phyloP scores from a whole-genome alignment of 2,888 invertebrate genomes.

The Disparrhopalites patrizii region DNA sequence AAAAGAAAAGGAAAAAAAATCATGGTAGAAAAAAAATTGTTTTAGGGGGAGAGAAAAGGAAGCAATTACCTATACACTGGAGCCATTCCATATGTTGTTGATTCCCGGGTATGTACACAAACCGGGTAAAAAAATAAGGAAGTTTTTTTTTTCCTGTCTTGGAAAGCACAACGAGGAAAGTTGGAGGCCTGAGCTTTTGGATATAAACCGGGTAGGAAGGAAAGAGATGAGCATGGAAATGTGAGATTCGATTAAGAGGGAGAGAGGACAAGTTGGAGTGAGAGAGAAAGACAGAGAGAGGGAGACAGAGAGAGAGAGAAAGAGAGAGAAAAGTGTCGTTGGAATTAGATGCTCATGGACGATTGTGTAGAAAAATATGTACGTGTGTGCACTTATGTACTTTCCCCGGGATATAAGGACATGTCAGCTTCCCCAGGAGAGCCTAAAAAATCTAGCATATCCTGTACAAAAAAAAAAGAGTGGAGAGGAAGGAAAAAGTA shows the following conservation, averaged over 20 bases:
- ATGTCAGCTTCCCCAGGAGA: neutral
- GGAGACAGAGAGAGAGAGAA: too few relatives aligned
- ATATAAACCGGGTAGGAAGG: neutral
- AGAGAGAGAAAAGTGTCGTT: neutral
- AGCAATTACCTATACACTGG: conserved; percentile 6
- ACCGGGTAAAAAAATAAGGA: too few relatives aligned
- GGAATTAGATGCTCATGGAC: conserved; percentile 4
- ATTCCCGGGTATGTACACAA: too few relatives aligned
- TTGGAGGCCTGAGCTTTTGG: too few relatives aligned
- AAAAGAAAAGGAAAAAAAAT: too few relatives aligned
- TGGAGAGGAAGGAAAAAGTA: neutral
- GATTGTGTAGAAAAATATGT: neutral
- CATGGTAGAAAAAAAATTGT: too few relatives aligned
- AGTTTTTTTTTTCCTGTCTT: neutral
- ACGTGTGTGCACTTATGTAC: neutral
- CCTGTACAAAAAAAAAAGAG: neutral
- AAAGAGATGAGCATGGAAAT: conserved; percentile 14
- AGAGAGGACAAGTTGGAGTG: conserved; percentile 1
- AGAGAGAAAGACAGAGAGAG: neutral
- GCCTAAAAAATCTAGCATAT: neutral
- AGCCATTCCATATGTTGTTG: too few relatives aligned
- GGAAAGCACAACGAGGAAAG: neutral
- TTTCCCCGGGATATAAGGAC: neutral
- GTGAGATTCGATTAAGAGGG: conserved; percentile 13
- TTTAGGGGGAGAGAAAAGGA: neutral